Base-by-base conservation (phyloP, 2,888 invertebrate species). In the Hoplodrina ambigua region DNA sequence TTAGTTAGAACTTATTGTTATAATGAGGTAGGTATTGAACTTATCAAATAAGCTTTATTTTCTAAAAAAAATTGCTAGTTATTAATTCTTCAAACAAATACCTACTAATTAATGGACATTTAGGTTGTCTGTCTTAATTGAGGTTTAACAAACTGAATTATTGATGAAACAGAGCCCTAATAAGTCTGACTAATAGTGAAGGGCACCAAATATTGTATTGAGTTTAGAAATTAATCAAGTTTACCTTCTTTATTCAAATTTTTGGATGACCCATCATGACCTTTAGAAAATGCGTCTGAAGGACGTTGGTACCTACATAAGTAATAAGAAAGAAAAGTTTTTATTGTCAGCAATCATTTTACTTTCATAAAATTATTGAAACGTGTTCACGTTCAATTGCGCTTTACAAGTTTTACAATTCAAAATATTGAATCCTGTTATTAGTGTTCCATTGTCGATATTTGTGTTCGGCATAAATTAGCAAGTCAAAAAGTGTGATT, bases 401-500 rank as follows among this genome's bases (percentile, higher is more conserved):
- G 10, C 63, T 69, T 70, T 53, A 54, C 63, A 60, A 74, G 68
- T 70, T 81, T 60, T 49, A 74, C 63, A 81, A 74, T 70, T 69
- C 50, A 67, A 63, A 81, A 65, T 52, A 56, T 59, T 68, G 59
- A 78, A 70, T 79, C 70, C 75, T 68, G 75, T 80, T 71, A 78
- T 78, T 71, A 78, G 61, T 53, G 53, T 15, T 57, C 60, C 65
- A 70, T 75, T 79, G 80, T 64, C 49, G 57, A 71, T 71, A 75
- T 79, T 75, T 79, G 54, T 75, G 72, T 80, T 71, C 66, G 10
- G 60, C 61, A 73, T 80, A 73, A 79, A 77, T 77, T 80, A 77
- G 65, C 73, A 73, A 73, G 73, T 80, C 69, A 69, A 69, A 76
- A 80, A 75, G 75, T 71, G 50, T 75, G 80, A 80, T 78, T 80